phyloP scores from a whole-genome alignment of 2,113 vertebrate genomes.

The Grus americana region DNA sequence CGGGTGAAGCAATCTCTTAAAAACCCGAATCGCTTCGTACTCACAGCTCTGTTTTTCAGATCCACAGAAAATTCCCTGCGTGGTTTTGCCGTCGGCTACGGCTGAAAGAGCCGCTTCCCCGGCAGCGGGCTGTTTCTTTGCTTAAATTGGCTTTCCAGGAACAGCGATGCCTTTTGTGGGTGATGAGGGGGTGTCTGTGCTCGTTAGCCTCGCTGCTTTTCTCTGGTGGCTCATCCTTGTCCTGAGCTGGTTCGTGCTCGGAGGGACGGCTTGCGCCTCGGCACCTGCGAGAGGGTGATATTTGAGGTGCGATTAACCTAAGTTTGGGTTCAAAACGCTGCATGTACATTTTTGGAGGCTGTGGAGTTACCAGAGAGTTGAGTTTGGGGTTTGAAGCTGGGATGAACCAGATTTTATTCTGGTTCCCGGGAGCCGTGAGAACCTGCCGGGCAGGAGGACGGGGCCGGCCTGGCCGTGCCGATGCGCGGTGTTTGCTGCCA shows the following conservation, averaged over 20 bases:
- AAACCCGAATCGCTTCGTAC: neutral
- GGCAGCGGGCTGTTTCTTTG: neutral
- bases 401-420: neutral
- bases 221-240: neutral
- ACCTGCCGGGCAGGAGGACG: neutral
- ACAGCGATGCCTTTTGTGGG: neutral
- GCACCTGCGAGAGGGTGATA: neutral
- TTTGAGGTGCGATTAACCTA: neutral
- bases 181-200: too few species aligned
- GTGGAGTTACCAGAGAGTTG: too few species aligned
- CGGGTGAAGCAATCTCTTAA: neutral
- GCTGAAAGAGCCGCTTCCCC: neutral
- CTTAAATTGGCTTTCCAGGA: neutral
- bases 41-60: neutral
- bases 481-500: neutral
- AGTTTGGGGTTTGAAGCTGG: neutral
- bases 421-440: neutral
- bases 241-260: accelerated
- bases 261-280: neutral
- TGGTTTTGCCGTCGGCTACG: neutral
- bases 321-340: neutral
- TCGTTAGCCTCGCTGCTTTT: neutral
- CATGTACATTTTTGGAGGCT: too few species aligned
- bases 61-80: accelerated
- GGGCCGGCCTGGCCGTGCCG: neutral